These are phyloP conservation scores for Scleropages formosus DNA, from an alignment of 2,797 vertebrate genomes.

Conservation along the genomic window DNA sequence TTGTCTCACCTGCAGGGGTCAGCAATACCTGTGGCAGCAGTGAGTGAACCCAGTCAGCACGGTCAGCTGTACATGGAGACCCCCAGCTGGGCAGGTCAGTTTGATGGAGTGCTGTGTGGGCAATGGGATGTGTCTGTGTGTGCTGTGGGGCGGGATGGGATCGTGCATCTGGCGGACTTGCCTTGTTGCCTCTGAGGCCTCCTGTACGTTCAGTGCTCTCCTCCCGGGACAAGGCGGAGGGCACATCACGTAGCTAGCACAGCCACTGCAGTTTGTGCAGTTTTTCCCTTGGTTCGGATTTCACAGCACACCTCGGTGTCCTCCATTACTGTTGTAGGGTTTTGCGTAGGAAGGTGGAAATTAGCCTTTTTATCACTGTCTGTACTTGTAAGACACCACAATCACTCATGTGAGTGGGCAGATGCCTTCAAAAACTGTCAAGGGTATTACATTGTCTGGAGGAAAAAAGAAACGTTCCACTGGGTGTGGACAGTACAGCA, in stretches of 20 bases:
- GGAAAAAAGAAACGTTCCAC: constrained; percentile 10
- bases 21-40: constrained; percentile 41
- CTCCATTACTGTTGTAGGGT: constrained; percentile 3
- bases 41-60: constrained; percentile 40
- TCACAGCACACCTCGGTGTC: neutral
- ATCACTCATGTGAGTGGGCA: constrained; percentile 5
- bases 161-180: neutral
- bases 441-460: neutral
- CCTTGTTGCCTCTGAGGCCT: neutral
- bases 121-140: neutral
- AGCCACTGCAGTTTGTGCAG: neutral
- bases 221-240: too few species aligned
- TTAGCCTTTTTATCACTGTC: constrained; percentile 31
- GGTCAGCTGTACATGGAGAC: constrained; percentile 58
- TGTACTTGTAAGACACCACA: constrained; percentile 23
- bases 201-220: too few species aligned
- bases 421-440: neutral
- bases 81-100: constrained; percentile 59
- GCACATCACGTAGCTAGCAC: neutral
- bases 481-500: neutral
- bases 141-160: neutral
- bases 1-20: constrained; percentile 43
- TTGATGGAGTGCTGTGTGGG: constrained; percentile 30
- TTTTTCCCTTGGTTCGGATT: neutral
- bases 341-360: constrained; percentile 28